A percentile compares a stretch with the other conserved stretches of the same genome.
Conservation (phyloP, 2,113 vertebrate species). For the Pseudolaguvia tuberculata region DNA sequence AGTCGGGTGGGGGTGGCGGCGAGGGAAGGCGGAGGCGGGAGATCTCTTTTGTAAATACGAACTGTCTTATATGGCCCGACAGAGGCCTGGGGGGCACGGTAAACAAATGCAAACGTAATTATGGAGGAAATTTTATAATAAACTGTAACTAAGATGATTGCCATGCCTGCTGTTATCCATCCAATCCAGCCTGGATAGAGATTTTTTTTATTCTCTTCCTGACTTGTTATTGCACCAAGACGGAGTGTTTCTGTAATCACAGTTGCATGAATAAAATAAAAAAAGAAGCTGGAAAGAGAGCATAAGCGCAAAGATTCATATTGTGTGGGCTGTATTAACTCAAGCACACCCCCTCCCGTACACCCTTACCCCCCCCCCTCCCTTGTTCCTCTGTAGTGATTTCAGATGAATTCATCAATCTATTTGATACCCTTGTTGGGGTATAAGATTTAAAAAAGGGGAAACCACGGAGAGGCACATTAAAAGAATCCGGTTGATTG, state of each 20-base stretch:
- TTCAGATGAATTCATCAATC: conserved; percentile 19
- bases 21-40: not conserved
- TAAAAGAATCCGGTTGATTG: conserved; percentile 25
- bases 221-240: conserved; percentile 50
- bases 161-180: conserved; percentile 58
- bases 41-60: conserved; percentile 42
- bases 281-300: conserved; percentile 2
- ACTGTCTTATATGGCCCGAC: conserved; percentile 49
- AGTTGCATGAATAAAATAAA: conserved; percentile 29
- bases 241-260: conserved; percentile 52
- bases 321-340: conserved; percentile 1
- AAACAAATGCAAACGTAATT: conserved; percentile 75
- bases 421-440: conserved; percentile 7
- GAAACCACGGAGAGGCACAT: not conserved
- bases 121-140: conserved; percentile 64
- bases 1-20: not conserved
- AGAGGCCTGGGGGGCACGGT: conserved; percentile 64
- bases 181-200: conserved; percentile 47
- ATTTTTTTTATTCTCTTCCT: conserved; percentile 17
- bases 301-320: conserved; percentile 25
- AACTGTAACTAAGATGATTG: conserved; percentile 73
- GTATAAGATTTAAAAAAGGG: conserved; percentile 10
- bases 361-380: no score
- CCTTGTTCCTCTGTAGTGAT: conserved; percentile 39
- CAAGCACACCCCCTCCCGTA: not conserved